Base-by-base conservation (phyloP, 2,113 vertebrate genomes). In the Maccullochella peelii region DNA sequence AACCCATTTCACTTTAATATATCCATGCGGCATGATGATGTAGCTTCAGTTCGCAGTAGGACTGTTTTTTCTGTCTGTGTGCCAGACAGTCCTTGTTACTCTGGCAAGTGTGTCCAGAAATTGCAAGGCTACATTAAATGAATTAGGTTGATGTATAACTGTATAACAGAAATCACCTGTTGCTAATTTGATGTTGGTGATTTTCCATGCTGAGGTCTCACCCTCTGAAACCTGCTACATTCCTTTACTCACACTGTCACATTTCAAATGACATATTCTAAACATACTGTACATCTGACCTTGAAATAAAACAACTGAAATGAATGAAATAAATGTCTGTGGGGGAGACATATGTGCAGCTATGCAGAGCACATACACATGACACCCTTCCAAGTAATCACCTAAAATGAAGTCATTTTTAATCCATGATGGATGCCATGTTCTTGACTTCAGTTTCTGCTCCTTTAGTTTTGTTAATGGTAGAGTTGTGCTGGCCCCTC, bases 341-440 rank as follows among this genome's bases (percentile, higher is more conserved):
- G 11, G 40, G 57, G 63, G 62, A 50, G 58, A 82, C 79, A 85
- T 82, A 73, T 58, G 71, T 66, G 61, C 36, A 82, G 74, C 18
- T 72, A 47, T 80, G 27, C 76, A 38, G 50, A 90, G 81, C 40
- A 73, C 80, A 86, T 57, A 79, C 38, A 62, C 69, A 27, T 25
- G 40, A 71, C 40, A 42, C 65, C 80, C 69, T 47, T 72, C 62
- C 55, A 73, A 82, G 58, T 59, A 88, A 93, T 84, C 76, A 55
- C 67, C 49, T 70, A 15, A 44, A 82, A 85, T 89, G 74, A 84
- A 90, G 79, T 86, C 50, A 90, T 91, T 90, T 88, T 86, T 81
- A 83, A 85, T 77, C 77, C 57, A 49, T 88, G 83, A 94, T 88
- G 69, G 82, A 92, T 92, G 80, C 72, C 23, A 72, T 79, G 80